A percentile compares a stretch with the other conserved stretches of the same genome.
Evolutionary conservation across 2,888 invertebrate genomes (phyloP).

Genomic region (Venusia cambrica): DNA sequence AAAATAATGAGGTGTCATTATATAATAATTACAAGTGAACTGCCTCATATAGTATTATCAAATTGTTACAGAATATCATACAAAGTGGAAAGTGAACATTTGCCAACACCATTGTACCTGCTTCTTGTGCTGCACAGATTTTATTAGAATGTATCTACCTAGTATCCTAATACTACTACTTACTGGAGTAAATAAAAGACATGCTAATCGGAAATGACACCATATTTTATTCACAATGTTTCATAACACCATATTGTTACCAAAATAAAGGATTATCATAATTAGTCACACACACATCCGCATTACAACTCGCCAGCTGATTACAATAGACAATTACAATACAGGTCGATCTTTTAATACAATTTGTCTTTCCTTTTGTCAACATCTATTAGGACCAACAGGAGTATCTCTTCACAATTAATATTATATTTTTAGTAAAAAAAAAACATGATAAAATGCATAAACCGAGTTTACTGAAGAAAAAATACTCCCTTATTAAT

Average conservation of each 20-base stretch:
- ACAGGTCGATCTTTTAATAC: slow-evolving; percentile 34
- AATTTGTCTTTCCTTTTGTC: slow-evolving; percentile 42
- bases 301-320: slow-evolving; percentile 64
- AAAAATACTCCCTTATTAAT: slow-evolving; percentile 72
- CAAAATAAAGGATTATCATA: slow-evolving; percentile 77
- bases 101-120: background rate
- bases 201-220: slow-evolving; percentile 63
- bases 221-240: slow-evolving; percentile 78
- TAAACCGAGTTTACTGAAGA: slow-evolving; percentile 45
- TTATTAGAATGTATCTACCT: no score
- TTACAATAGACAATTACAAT: slow-evolving; percentile 57
- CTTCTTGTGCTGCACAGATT: no score
- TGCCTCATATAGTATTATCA: background rate
- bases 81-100: slow-evolving; percentile 57
- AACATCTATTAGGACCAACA: slow-evolving; percentile 54
- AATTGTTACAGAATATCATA: slow-evolving; percentile 69
- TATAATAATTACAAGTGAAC: no score
- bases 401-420: slow-evolving; percentile 63
- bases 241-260: slow-evolving; percentile 79
- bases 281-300: slow-evolving; percentile 75
- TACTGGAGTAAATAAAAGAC: slow-evolving; percentile 26
- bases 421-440: slow-evolving; percentile 5
- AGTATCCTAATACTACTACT: no score
- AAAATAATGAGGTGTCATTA: no score
- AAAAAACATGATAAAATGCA: slow-evolving; percentile 39